Evolutionary conservation across 2,113 vertebrate genomes (phyloP), one percentile per base, ranked within the genome.

Genomic region (Microtus oregoni): DNA sequence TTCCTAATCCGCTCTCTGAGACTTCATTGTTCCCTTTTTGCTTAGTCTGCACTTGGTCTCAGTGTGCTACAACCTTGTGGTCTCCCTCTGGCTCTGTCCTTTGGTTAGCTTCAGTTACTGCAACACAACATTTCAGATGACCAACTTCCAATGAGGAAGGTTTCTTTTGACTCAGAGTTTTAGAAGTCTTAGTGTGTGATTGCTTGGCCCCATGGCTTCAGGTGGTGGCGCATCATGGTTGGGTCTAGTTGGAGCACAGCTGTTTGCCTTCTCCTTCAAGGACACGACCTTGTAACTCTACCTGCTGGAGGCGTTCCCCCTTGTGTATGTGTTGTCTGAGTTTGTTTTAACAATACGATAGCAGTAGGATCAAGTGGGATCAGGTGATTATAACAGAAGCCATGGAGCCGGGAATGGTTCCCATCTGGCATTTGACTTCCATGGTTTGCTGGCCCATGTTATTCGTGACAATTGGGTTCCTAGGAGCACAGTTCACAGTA

Each of bases 391-490:
- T n/a, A 22, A 19, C 10, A n/a, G 20, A 70, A 76, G 38, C 81
- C 83, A 91, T 32, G 44, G 52, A 55, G 14, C 24, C 41, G 44
- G 1, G 77, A 63, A 35, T 73, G 68, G 67, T 73, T 55, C 78
- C n/a, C 67, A 0, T 13, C 22, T 47, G 47, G 4, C 70, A 68
- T 19, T 76, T 96, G 26, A 58, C 3, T 5, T 17, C 19, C n/a
- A n/a, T 90, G 35, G 5, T 30, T 70, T 67, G 30, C 38, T 20
- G 28, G 0, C 32, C 26, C 0, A 0, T 67, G n/a, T 47, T 72
- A 1, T 81, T 30, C 72, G 52, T n/a, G 90, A 24, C 15, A 52
- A 20, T 12, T 44, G 3, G 32, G 44, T 52, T 93, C 20, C 44
- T 26, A 22, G 26, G 11, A 30, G 35, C 55, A 47, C 24, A n/a